Base-by-base conservation (phyloP, 2,797 vertebrate species). In the Graptemys geographica region DNA sequence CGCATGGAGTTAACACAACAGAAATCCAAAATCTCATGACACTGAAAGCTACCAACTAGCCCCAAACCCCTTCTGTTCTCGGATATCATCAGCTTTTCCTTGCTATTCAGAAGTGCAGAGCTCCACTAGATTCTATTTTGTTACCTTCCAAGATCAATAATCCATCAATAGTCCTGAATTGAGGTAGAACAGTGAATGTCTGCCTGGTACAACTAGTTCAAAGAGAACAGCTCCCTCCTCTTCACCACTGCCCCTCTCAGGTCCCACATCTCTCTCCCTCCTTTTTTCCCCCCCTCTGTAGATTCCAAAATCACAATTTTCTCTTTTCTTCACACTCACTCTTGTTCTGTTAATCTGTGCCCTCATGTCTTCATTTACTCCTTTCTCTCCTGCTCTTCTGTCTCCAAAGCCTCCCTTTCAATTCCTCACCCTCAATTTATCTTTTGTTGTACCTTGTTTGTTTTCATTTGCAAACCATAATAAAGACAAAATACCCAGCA, bases 151-250 rank as follows among this genome's bases (percentile, higher is more conserved):
- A 18, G 19, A 88, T 95, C 51, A 37, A 94, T 95, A 97, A 97
- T n/a, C 93, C 93, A 95, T 96, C 94, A 92, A 83, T 76, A 96
- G 79, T 83, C 89, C 90, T 94, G 74, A 91, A 31, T 37, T 33
- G 57, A 87, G 87, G 87, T 76, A 92, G 86, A 95, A 88, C 69
- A 90, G 62, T 62, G 55, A 89, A 53, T 59, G 81, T 89, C 89
- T 25, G 1, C 65, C 55, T 92, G 57, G 87, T 93, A 88, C 2
- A 90, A 81, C 31, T 96, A 95, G 94, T 83, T 97, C 87, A 57
- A 74, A 8, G 80, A 82, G 81, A 94, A 65, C 84, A 4, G 1
- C 79, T 94, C 87, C 92, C 51, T 31, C 74, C 31, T 55, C 27
- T 95, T 53, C 51, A 62, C 47, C 6, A 8, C 27, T 33, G 95